Base-by-base conservation (phyloP, 2,888 invertebrate species). In the Notodonta ziczac region DNA sequence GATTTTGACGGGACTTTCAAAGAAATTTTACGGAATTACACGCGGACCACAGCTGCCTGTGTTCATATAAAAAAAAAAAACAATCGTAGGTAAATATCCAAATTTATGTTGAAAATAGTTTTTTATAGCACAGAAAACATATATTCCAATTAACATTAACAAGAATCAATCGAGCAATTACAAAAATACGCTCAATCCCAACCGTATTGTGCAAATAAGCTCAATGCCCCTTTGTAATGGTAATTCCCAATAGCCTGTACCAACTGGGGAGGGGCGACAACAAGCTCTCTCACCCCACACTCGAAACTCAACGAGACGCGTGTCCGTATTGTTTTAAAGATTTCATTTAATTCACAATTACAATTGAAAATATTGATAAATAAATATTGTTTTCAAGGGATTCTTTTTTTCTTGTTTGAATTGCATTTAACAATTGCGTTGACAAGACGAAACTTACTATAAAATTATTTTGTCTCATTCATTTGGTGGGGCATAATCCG, bases 161-260 rank as follows among this genome's bases (percentile, higher is more conserved):
- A 50, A 16, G 32, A 54, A 54, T 54, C 13, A 52, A 52, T 52
- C 52, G 32, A 13, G 10, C 55, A 40, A 55, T 40, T 39, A 39
- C n/a, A 55, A 40, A 32, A 14, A n/a, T 40, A 8, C 40, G n/a
- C 56, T 5, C 14, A 44, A 56, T 16, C 44, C 56, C 56, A n/a
- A 24, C 44, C 56, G 44, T 56, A 56, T 56, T 44, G 56, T 14
- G 10, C 44, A 13, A 56, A 44, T 56, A 56, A 56, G 56, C 56
- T 44, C 14, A 39, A 14, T 13, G 12, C 44, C 44, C 56, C 44
- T 56, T 24, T 24, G 16, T 24, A 55, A 55, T 40, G 44, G 10
- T 56, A 44, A 56, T 56, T 44, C 44, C 56, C 44, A 55, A 2
- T 35, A 14, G 40, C 32, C 9, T 42, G 55, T 55, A 42, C 32